Percentiles rank a stretch among this genome's conserved stretches.
phyloP scores from a whole-genome alignment of 1,140 invertebrate genomes.

The Diachasmimorpha longicaudata region DNA sequence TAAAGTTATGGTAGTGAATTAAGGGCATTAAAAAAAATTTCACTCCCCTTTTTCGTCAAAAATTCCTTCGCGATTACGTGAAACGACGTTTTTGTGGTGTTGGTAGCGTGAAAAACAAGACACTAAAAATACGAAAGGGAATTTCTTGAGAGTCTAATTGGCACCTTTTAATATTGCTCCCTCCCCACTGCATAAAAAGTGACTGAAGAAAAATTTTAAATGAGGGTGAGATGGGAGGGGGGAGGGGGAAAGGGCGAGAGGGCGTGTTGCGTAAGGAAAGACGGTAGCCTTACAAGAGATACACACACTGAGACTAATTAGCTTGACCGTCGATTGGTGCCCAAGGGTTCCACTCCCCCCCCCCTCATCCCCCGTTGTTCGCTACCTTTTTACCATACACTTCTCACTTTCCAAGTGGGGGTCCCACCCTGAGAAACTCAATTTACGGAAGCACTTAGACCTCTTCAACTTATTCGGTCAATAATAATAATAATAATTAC shows the following conservation, averaged over 20 bases:
- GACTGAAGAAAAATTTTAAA: background rate
- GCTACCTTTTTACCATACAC: background rate
- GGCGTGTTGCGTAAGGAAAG: slow-evolving; percentile 10
- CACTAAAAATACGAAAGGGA: background rate
- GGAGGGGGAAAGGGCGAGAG: background rate
- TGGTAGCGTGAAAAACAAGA: background rate
- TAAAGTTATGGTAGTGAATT: too few species aligned
- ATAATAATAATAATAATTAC: background rate
- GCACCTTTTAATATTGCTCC: background rate
- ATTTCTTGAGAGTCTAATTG: background rate
- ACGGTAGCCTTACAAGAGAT: slow-evolving; percentile 10
- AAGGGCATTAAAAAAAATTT: too few species aligned
- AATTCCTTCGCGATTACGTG: background rate
- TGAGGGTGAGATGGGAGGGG: background rate
- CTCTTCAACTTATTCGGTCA: background rate
- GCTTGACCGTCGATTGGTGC: background rate
- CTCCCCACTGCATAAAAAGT: background rate
- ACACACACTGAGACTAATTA: background rate
- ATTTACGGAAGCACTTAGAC: background rate
- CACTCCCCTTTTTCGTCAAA: background rate
- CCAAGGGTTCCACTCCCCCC: background rate
- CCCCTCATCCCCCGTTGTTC: background rate
- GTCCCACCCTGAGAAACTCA: background rate
- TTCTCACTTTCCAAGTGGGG: background rate
- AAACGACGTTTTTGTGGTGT: background rate